Base-by-base conservation (phyloP, 2,888 invertebrate species). In the Mesorhabditis belari region DNA sequence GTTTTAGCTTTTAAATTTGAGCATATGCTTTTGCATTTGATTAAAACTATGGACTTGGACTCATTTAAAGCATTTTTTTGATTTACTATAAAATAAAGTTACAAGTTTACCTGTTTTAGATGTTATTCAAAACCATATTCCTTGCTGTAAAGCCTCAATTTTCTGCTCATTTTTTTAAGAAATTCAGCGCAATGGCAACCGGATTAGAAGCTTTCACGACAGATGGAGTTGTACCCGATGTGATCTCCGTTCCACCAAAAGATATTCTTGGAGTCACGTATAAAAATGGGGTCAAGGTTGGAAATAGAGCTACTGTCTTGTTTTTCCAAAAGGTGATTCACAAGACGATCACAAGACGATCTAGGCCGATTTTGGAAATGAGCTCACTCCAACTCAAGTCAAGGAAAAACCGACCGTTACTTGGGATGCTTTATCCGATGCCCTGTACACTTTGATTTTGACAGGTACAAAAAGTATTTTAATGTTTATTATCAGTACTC, bases 391-490 rank as follows among this genome's bases (percentile, higher is more conserved):
- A 5, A 71, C 67, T 24, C 73, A 80, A 66, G 82, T 82, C 4
- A 88, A 90, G 81, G 86, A 88, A 79, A 81, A 84, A 49, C 91
- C 91, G 0, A 82, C 82, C 23, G 59, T 91, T 3, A 81, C 83
- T 0, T 91, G 88, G 88, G 84, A 86, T 0, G 79, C 81, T 4
- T 81, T 84, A 56, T 63, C 74, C 1, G 79, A 73, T 25, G 74
- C 75, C 3, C 86, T 86, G 57, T 92, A 91, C 81, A 88, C 90
- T 0, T 82, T 91, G 3, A 87, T 88, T 74, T 88, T 91, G 90
- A 89, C 89, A 57, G 91, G 90, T 88, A 79, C 12, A n/a, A 17
- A 9, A n/a, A 17, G 44, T 17, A 35, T 9, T n/a, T n/a, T 35
- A 35, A 35, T 12, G 35, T 35, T 12, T 17, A n/a, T n/a, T n/a